Evolutionary conservation across 2,797 vertebrate genomes (phyloP).

Genomic region (Neosilurus hyrtlii): DNA sequence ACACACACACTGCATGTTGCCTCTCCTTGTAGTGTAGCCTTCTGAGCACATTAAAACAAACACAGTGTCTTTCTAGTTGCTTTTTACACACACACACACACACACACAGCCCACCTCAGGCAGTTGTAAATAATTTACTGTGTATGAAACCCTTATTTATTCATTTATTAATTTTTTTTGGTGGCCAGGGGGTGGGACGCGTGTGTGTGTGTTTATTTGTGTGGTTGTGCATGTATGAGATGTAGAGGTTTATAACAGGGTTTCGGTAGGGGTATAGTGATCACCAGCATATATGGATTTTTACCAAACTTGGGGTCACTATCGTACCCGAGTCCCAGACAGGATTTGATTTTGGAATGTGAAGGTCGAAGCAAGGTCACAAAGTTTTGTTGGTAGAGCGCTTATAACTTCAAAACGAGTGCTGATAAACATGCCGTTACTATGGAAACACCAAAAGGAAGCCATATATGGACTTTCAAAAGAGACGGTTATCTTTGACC

Average conservation of each 20-base stretch:
- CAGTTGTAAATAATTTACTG: constrained; percentile 26
- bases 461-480: no score
- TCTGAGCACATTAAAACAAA: constrained; percentile 8
- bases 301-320: no score
- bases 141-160: background rate
- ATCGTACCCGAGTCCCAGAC: no score
- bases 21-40: background rate
- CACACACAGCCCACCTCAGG: constrained; percentile 3
- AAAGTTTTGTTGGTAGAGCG: no score
- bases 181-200: background rate
- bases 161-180: background rate
- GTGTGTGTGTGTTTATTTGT: constrained; percentile 8
- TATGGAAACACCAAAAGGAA: no score
- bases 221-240: background rate
- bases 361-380: no score
- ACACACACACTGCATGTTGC: background rate
- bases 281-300: no score
- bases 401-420: no score
- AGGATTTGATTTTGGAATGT: no score
- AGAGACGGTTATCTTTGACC: no score
- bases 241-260: background rate
- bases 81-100: background rate
- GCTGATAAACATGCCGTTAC: no score
- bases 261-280: no score
- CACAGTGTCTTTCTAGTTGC: background rate